Evolutionary conservation across 2,888 invertebrate genomes (phyloP), one percentile per base, ranked within the genome.

Genomic region (Liopterus haemorrhoidalis): DNA sequence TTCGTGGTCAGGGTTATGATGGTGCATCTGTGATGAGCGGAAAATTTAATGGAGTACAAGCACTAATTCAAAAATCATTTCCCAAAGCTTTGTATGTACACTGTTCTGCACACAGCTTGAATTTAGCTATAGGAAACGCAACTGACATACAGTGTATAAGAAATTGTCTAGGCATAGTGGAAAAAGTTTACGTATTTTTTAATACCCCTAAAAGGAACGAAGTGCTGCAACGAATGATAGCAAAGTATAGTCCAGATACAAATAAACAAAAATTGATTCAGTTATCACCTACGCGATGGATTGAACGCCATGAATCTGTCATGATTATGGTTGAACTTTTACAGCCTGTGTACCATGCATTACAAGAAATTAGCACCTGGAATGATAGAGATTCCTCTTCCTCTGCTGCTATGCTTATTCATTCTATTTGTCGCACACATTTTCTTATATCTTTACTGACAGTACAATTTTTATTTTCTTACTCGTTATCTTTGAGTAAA

Each of bases 101-200:
- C 37, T 59, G 60, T 39, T 47, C 53, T 24, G 42, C 52, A 24
- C 57, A 59, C 38, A 51, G 39, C 28, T 49, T 58, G 8, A 60
- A 59, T 48, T 50, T 58, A 39, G 55, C 54, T 9, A 40, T 58
- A 21, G 45, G 53, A 14, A 28, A 55, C 18, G 30, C 57, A 9
- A 54, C 57, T 36, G 46, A 49, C 16, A 36, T 56, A 33, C 50
- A 46, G n/a, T 35, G 31, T 30, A 52, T 54, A 15, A 46, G 54
- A 45, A 56, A 58, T 49, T 51, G 50, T 49, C 28, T 54, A 14
- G 50, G 53, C 19, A 49, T 47, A 35, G 48, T 55, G 15, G 41
- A 41, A 37, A 38, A 46, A 20, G 24, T 38, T 6, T 31, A 37
- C 28, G 28, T 42, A 19, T 47, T 51, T 32, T 39, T 47, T 38